Conservation (phyloP, 2,797 vertebrate genomes). For the Protosalanx chinensis region DNA sequence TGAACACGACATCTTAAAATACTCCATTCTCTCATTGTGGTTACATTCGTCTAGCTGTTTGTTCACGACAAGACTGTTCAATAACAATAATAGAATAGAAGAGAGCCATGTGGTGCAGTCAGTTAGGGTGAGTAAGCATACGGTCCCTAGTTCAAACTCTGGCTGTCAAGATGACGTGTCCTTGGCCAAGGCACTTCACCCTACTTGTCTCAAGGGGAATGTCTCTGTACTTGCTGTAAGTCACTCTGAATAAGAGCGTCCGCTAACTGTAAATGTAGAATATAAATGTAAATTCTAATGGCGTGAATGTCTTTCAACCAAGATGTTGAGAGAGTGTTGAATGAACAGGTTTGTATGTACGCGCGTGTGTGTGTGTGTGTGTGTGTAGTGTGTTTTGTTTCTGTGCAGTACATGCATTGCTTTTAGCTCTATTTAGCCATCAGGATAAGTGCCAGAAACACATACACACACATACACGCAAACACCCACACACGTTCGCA, state of each 20-base stretch:
- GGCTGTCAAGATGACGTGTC: no score
- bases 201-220: no score
- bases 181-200: no score
- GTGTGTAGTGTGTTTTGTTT: slow-evolving; percentile 1
- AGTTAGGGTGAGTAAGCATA: no score
- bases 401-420: background rate
- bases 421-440: background rate
- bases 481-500: background rate
- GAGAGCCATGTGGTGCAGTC: background rate
- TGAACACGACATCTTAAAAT: slow-evolving; percentile 2
- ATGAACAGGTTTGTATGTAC: background rate
- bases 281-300: background rate
- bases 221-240: no score
- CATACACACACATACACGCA: background rate
- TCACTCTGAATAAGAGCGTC: no score
- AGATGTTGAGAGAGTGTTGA: background rate
- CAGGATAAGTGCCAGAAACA: background rate
- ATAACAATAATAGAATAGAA: background rate
- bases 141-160: no score
- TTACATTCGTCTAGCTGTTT: no score
- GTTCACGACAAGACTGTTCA: no score
- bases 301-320: background rate
- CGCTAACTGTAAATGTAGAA: background rate
- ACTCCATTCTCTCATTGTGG: background rate
- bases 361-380: background rate